Evolutionary conservation across 2,113 vertebrate genomes (phyloP), one percentile per base, ranked within the genome.

Genomic region (Lates calcarifer): DNA sequence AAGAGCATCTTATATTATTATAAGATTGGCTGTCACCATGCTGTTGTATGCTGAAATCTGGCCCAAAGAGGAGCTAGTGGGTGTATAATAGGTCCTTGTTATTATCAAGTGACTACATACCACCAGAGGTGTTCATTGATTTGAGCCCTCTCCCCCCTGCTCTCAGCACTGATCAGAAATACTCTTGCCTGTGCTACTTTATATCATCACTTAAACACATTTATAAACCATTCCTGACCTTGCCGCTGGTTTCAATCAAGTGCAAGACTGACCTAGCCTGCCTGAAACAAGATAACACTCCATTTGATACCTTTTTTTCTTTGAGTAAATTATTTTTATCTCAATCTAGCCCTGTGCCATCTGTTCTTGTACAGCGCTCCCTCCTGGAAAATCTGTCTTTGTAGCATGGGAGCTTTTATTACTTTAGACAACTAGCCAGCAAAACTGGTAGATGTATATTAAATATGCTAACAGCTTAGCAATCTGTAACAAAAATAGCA

Each of bases 401-500:
- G 18, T 67, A 57, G 28, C 55, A 70, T 56, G 18, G 56, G 24
- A 58, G 39, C 26, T 80, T 75, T 67, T 61, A 63, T 77, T 76
- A 26, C 33, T 82, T 41, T 60, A 72, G 49, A 69, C 45, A 74
- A 26, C 31, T 33, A 26, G 56, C 53, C 74, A 67, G 37, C 29
- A 77, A 37, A 33, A 62, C 68, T 22, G 57, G n/a, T 31, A 9
- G 37, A 29, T 87, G 17, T 67, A 68, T 74, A 65, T 81, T 78
- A 78, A 70, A 71, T 70, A 83, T 76, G 62, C 71, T 66, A 68
- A 73, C 62, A 74, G 17, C 49, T 72, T 45, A 35, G 63, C 15
- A 78, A 65, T 14, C 31, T 39, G 47, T 12, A 63, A 56, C 33
- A 79, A 76, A 86, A 89, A 91, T 75, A 87, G 68, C 58, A 71